A percentile compares a stretch with the other conserved stretches of the same genome.
Conservation (phyloP, 2,888 invertebrate genomes). For the Spisula subtruncata region DNA sequence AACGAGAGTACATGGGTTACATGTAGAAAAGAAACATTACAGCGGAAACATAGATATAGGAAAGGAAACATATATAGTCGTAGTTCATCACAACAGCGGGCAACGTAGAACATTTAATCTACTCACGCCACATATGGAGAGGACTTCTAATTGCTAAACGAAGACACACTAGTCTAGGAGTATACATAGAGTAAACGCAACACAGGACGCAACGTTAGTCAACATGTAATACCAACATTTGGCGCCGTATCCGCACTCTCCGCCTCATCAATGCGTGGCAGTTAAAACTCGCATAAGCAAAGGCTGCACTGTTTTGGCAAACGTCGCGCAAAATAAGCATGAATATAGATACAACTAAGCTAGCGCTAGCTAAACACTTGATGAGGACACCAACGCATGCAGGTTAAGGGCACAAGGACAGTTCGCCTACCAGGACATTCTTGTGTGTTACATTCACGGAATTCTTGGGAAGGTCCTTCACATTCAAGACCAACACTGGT, state of each 20-base stretch:
- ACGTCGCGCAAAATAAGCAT: not conserved
- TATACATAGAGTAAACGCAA: not conserved
- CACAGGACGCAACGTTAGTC: not conserved
- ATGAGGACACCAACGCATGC: not conserved
- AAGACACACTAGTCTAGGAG: not conserved
- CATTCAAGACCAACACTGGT: constrained; percentile 65
- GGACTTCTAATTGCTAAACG: not conserved
- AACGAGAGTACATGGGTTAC: not conserved
- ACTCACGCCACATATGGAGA: not conserved
- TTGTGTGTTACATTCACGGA: constrained; percentile 66
- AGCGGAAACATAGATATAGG: not conserved
- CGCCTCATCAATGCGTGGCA: not conserved
- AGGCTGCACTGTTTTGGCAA: not conserved
- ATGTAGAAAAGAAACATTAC: not conserved
- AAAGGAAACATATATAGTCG: not conserved
- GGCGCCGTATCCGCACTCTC: not conserved
- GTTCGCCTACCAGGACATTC: constrained; percentile 74
- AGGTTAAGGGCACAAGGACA: not conserved
- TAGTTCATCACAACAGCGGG: not conserved
- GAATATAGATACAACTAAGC: not conserved
- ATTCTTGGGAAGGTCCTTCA: constrained; percentile 63
- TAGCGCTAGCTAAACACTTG: constrained; percentile 31
- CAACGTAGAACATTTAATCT: not conserved
- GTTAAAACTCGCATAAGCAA: not conserved
- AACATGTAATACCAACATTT: not conserved